Conservation (phyloP, 2,113 vertebrate genomes). For the Puma concolor region DNA sequence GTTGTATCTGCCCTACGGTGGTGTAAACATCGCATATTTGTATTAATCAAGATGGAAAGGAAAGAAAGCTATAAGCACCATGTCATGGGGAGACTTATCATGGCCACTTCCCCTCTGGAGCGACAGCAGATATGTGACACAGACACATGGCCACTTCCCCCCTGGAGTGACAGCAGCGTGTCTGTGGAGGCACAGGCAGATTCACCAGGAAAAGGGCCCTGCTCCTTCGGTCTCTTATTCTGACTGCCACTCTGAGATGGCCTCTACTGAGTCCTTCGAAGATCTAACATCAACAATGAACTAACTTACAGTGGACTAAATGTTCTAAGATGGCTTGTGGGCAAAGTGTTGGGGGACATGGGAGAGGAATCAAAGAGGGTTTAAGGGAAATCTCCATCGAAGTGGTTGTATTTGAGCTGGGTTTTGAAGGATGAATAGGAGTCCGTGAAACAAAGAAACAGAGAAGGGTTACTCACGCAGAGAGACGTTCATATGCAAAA, state of each 20-base stretch:
- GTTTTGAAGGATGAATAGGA: conserved; percentile 43
- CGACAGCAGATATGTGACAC: no score
- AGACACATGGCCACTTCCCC: background rate
- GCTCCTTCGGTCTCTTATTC: background rate
- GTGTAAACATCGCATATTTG: background rate
- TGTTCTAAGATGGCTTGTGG: background rate
- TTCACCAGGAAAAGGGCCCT: background rate
- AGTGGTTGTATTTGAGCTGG: background rate
- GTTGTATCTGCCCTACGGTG: background rate
- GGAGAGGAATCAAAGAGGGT: background rate
- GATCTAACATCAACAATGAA: background rate
- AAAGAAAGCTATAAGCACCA: background rate
- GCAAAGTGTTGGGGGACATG: background rate
- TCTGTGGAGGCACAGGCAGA: background rate
- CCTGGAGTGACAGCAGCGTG: background rate
- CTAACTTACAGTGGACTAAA: background rate
- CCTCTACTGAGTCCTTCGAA: background rate
- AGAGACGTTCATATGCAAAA: background rate
- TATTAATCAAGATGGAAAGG: conserved; percentile 37
- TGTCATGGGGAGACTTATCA: background rate
- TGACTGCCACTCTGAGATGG: background rate
- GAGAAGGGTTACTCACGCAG: background rate
- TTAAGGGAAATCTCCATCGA: background rate
- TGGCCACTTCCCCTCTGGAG: background rate
- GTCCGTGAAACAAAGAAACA: background rate